Base-by-base conservation (phyloP, 1,140 invertebrate species). In the Helicorthomorpha holstii region DNA sequence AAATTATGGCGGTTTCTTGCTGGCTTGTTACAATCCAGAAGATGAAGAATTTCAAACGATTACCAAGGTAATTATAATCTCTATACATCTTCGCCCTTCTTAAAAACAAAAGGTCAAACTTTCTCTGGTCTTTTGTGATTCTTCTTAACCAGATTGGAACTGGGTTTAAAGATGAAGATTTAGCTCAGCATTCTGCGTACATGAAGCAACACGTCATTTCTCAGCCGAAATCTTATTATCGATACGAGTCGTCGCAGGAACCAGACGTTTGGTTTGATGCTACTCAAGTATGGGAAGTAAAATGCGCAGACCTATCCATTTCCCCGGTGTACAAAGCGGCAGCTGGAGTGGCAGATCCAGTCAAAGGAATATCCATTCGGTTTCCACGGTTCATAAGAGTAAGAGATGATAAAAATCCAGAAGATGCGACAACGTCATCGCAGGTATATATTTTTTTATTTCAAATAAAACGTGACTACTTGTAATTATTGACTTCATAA, bases 261-360 rank as follows among this genome's bases (percentile, higher is more conserved):
- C 90, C 95, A 10, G 94, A 98, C 72, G 85, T 83, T 63, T 98
- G 95, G 94, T 93, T 98, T 68, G 85, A 90, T 58, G 73, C 89
- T 2, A 77, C 80, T 3, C 79, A 87, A 67, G 88, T 99, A 14
- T 98, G 94, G 93, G 96, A 99, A 74, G 79, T 98, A 7, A 97
- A 97, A 69, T 96, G 91, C 68, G 96, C 95, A 0, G 96, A 99
- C 75, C 75, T 99, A 23, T 97, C 92, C 4, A 75, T 98, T 24
- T 98, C 94, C 14, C 93, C 96, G 16, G 80, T 90, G 41, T 92
- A 99, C 65, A 77, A 73, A 63, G 95, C 95, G 50, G 94, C 82
- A 2, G 66, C 78, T 34, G 94, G 93, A 55, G 78, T 93, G 63
- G 74, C 92, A 45, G 89, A 97, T 73, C 75, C 80, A 23, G 83